phyloP scores from a whole-genome alignment of 2,113 vertebrate species.

The Progne subis region DNA sequence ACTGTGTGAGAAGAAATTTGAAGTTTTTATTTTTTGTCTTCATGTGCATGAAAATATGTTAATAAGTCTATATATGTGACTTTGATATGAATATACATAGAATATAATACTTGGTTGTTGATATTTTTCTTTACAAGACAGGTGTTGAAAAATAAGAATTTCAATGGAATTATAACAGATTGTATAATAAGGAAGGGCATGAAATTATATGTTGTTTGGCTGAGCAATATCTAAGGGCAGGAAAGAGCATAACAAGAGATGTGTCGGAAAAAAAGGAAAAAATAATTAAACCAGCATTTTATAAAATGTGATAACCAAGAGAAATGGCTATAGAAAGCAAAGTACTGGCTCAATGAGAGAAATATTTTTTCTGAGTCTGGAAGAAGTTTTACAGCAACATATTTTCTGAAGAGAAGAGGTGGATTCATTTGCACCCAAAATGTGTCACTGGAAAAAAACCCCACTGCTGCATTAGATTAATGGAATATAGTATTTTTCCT shows the following conservation, averaged over 20 bases:
- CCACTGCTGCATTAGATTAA: not conserved
- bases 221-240: not conserved
- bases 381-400: not conserved
- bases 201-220: not conserved
- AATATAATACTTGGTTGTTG: not conserved
- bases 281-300: fast-evolving
- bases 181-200: not conserved
- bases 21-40: not conserved
- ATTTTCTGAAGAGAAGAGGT: not conserved
- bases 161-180: not conserved
- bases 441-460: not conserved
- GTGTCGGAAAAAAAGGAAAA: too few relatives aligned
- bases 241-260: not conserved
- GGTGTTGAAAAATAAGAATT: not conserved
- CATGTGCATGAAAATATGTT: not conserved
- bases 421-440: not conserved
- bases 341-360: not conserved
- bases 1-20: not conserved
- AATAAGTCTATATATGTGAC: not conserved
- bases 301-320: not conserved
- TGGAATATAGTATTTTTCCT: not conserved
- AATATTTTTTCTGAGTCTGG: not conserved
- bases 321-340: not conserved
- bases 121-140: not conserved
- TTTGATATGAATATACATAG: not conserved